Evolutionary conservation across 2,888 invertebrate genomes (phyloP), one percentile per base, ranked within the genome.

Genomic region (Pocota personata): DNA sequence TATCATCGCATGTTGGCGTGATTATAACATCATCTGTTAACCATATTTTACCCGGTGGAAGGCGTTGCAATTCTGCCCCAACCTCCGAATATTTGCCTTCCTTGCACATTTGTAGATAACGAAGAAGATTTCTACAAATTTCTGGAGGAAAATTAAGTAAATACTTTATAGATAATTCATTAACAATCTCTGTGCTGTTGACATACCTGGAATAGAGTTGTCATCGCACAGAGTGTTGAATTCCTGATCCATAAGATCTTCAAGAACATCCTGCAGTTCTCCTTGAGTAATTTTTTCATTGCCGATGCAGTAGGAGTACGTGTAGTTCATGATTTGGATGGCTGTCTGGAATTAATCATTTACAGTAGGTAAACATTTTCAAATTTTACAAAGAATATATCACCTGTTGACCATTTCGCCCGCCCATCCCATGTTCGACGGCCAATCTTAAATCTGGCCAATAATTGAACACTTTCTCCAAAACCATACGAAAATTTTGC

Each of bases 371-470:
- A 50, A n/a, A 10, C 5, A n/a, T n/a, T n/a, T n/a, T n/a, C 1
- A 60, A 5, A 37, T 14, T 4, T n/a, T 10, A 37, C 5, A 40
- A 8, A 52, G 5, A 37, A 40, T 14, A 12, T 12, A 12, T 86
- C 92, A 95, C 95, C 92, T 95, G 94, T 92, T 94, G 94, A 50
- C 95, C 95, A 88, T 95, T 94, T 19, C 94, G 94, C 21, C 95
- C 95, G 35, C 95, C 95, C 95, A 95, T 95, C 88, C 95, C 95
- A 94, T 96, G 95, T 91, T 96, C 95, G 0, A 96, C 95, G 35
- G 95, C 95, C 30, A 96, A 91, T 88, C 94, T 94, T 30, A 96
- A 90, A 4, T 95, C 95, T 16, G 95, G 95, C 96, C 96, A 96
- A 89, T 95, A 95, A 89, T 95, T 95, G 77, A 96, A 94, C 57